Evolutionary conservation across 2,113 vertebrate species (phyloP).

Genomic region (Tympanuchus pallidicinctus): DNA sequence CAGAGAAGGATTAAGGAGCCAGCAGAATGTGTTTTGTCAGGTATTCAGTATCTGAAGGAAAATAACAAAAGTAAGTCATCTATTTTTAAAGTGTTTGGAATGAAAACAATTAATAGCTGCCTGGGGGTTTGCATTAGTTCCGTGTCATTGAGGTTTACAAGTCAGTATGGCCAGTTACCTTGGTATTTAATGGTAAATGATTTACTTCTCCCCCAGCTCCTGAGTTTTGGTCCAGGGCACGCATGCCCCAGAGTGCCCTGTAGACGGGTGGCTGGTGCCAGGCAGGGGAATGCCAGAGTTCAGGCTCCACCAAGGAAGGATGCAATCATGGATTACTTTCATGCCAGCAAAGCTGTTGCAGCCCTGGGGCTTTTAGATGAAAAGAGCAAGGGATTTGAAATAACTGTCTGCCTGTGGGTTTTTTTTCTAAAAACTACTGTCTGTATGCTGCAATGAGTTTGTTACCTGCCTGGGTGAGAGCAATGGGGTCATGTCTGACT

Average conservation of each 20-base stretch:
- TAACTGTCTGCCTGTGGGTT: not conserved
- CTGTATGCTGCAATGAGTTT: not conserved
- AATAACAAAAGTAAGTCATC: not conserved
- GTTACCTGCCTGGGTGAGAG: not conserved
- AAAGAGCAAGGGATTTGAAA: not conserved
- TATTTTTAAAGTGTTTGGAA: conserved; percentile 5
- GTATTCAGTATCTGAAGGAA: not conserved
- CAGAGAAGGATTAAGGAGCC: not conserved
- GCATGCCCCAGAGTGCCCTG: not conserved
- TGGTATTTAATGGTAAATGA: not conserved
- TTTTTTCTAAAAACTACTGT: not conserved
- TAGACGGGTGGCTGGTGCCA: not conserved
- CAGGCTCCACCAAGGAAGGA: not conserved
- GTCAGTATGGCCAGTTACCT: not conserved
- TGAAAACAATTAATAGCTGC: conserved; percentile 12
- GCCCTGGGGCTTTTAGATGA: not conserved
- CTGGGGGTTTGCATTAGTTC: conserved; percentile 18
- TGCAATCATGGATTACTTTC: not conserved
- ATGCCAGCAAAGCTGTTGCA: not conserved
- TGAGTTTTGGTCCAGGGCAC: not conserved
- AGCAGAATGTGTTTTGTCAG: not conserved
- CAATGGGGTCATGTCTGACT: not conserved
- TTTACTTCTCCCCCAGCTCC: not conserved
- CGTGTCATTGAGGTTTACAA: conserved; percentile 3
- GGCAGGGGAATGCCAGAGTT: not conserved